Base-by-base conservation (phyloP, 2,888 invertebrate genomes). In the Melitaea athalia region DNA sequence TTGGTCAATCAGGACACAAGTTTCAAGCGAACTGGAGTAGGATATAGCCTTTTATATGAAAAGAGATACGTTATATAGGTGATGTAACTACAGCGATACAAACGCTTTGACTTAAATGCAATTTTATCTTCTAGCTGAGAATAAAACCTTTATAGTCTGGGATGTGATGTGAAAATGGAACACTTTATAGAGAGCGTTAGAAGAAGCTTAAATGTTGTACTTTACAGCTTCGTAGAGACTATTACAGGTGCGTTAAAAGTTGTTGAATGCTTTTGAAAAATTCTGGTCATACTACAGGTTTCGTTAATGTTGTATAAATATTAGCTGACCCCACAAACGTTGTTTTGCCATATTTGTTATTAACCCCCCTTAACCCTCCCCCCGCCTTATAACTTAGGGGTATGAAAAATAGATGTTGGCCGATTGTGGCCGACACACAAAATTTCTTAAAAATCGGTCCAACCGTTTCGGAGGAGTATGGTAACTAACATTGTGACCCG, bases 51-150 rank as follows among this genome's bases (percentile, higher is more conserved):
- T 53, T 55, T 55, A 55, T 55, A 14, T 12, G 47, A 49, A 31
- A 14, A n/a, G n/a, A 12, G 5, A 52, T 31, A 52, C 14, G 53
- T 14, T n/a, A 5, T 52, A 33, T 6, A 53, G 53, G 53, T 55
- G 53, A 55, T 55, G 52, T 24, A 52, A 42, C 42, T 42, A 24
- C 43, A 59, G 7, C 42, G 43, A 59, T 42, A 59, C 42, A 59
- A 24, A 24, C 17, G 17, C 24, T 38, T 59, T 43, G 59, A 59
- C 17, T 17, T 59, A 59, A 15, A 43, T 43, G 43, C 59, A 59
- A 59, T 59, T 59, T 59, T 52, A 52, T 66, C 53, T 60, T 61
- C 55, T 59, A 33, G 14, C 31, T 55, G 0, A 8, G 53, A 55
- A 55, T 55, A 55, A 55, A 55, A 55, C 24, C 14, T 8, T 55